Percentiles rank a stretch among this genome's conserved stretches.
phyloP scores from a whole-genome alignment of 2,888 invertebrate species.

The Dolichopus griseipennis region DNA sequence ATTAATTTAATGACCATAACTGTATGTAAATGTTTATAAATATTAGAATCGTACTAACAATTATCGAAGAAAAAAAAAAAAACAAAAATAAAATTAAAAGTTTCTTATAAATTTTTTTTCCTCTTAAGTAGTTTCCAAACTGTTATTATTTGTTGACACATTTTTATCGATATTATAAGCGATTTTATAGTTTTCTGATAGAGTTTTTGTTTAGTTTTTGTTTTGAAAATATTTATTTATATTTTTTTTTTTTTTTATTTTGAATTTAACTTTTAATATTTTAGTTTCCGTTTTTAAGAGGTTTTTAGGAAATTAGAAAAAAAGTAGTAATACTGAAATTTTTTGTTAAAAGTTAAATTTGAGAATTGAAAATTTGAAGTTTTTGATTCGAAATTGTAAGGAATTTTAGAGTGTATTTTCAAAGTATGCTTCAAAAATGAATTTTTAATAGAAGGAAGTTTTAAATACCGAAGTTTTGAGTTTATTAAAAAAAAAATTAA shows the following conservation, averaged over 20 bases:
- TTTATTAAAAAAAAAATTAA: too few species aligned
- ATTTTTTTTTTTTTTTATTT: background rate
- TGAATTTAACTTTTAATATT: background rate
- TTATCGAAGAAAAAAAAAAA: too few species aligned
- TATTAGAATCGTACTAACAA: too few species aligned
- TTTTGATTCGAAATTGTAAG: too few species aligned
- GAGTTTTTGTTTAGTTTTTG: background rate
- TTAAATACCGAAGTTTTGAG: too few species aligned
- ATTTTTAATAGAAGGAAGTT: too few species aligned
- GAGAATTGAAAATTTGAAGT: too few species aligned
- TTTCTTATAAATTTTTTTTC: background rate
- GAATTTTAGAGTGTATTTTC: too few species aligned
- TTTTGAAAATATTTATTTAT: background rate
- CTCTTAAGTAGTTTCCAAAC: slow-evolving; percentile 4
- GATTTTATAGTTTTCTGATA: slow-evolving; percentile 4
- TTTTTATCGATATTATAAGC: slow-evolving; percentile 1
- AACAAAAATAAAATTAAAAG: background rate
- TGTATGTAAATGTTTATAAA: background rate
- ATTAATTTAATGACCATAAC: too few species aligned
- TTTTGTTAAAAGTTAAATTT: too few species aligned
- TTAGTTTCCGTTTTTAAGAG: background rate
- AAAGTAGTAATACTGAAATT: too few species aligned
- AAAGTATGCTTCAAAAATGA: too few species aligned
- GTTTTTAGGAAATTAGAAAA: background rate
- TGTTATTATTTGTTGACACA: slow-evolving; percentile 6